Base-by-base conservation (phyloP, 2,888 invertebrate genomes). In the Pandemis corylana region DNA sequence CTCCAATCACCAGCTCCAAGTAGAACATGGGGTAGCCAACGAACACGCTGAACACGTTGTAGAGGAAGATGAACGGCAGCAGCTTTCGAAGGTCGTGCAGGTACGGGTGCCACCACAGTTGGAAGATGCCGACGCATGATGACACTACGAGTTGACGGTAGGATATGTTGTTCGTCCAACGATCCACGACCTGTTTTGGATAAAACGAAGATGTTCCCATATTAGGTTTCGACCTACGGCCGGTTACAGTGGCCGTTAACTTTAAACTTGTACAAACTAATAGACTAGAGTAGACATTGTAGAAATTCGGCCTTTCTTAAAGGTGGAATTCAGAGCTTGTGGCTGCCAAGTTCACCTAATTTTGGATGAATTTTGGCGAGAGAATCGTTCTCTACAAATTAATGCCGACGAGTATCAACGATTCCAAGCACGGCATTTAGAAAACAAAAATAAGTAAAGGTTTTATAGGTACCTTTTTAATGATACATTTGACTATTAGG, bases 101-200 rank as follows among this genome's bases (percentile, higher is more conserved):
- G 80, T 94, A 94, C 0, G 94, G 94, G 62, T 93, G 92, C 92
- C 93, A 93, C 89, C 92, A 93, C 1, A 94, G 77, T 79, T 94
- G 94, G 20, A 89, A 80, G 12, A 93, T 87, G 7, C 94, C 90
- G 71, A 93, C 84, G 78, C 93, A 91, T 0, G 93, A 90, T 0
- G 94, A 92, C 6, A 90, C 77, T 0, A 94, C 90, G 0, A 94
- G 84, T 63, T 94, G 93, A 0, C 91, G 89, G 80, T 94, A 94
- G 56, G 81, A 89, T 76, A 94, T 94, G 80, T 92, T 92, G 84
- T 93, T 89, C 4, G 90, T 90, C 94, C 94, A 94, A 76, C 94
- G 81, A 78, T 94, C 94, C 76, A 82, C 75, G 0, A 87, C 76
- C 94, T 94, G 82, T 51, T 53, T 49, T 13, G 49, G 5, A 59